Base-by-base conservation (phyloP, 2,113 vertebrate genomes). In the Lasiurus cinereus region DNA sequence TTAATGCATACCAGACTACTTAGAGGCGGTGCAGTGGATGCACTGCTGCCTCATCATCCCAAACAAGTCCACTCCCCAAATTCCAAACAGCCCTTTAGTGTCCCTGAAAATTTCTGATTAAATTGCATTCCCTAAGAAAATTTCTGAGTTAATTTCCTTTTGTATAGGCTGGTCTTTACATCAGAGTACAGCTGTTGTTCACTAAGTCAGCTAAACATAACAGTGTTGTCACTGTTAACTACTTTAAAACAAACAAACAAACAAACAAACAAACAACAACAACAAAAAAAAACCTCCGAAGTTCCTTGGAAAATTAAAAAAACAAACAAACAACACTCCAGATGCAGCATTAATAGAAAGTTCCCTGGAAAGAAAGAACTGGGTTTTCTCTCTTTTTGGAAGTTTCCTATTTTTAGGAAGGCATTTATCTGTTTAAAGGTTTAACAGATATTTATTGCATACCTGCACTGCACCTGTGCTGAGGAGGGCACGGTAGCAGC, bases 1-100 rank as follows among this genome's bases (percentile, higher is more conserved):
- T 96, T 95, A 94, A 93, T 72, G 93, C 77, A 54, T 8, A 3
- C 8, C 1, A 67, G 74, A 15, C 48, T 64, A n/a, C 70, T 88
- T 78, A n/a, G 56, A 66, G 78, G 69, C 22, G 82, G 66, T 46
- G 67, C 62, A n/a, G 22, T n/a, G 21, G 33, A 19, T 24, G 15
- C 14, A 36, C 2, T 4, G 16, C 69, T 88, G 66, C 94, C 31
- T 92, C 94, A 77, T 2, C 54, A 21, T 24, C 56, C 56, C 56
- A 62, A 62, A 62, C 22, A 62, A 62, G 22, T 27, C 8, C 56
- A 24, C 22, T 21, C 56, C 56, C 6, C 1, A 2, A 70, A 83
- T 46, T 88, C 59, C 94, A 62, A 85, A 70, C 21, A 9, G 52
- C 54, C 59, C 50, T 56, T 15, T 16, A 48, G 39, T 50, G 27